These are phyloP conservation scores for Melanostigma gelatinosum DNA, from an alignment of 2,113 vertebrate genomes.

Conservation along the genomic window DNA sequence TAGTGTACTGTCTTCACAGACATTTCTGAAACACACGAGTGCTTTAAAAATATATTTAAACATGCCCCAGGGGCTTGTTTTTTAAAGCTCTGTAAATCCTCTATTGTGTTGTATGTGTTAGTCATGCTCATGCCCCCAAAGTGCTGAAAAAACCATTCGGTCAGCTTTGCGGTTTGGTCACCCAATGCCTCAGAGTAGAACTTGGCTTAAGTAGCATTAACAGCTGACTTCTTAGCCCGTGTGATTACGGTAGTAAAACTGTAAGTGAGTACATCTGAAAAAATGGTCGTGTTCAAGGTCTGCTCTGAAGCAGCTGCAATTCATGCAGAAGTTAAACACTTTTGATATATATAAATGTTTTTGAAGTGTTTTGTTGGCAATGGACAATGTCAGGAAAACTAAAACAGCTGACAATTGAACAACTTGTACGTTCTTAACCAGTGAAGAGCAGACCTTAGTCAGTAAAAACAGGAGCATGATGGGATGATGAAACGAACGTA, in stretches of 20 bases:
- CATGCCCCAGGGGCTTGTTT: slow-evolving; percentile 5
- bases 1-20: not conserved
- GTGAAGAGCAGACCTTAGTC: slow-evolving; percentile 8
- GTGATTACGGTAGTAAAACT: slow-evolving; percentile 21
- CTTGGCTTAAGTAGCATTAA: slow-evolving; percentile 49
- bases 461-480: slow-evolving; percentile 1
- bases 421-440: not conserved
- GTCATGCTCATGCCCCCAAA: slow-evolving; percentile 8
- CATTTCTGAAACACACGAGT: not conserved
- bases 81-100: slow-evolving; percentile 43
- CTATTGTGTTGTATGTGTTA: slow-evolving; percentile 24
- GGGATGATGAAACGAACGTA: slow-evolving; percentile 9
- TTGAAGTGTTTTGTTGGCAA: not conserved
- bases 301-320: slow-evolving; percentile 9
- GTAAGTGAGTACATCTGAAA: not conserved
- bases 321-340: not conserved
- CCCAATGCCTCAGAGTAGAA: slow-evolving; percentile 16
- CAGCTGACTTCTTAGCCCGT: slow-evolving; percentile 36
- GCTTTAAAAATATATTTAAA: slow-evolving; percentile 4
- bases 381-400: not conserved
- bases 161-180: slow-evolving; percentile 39
- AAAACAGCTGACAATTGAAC: not conserved
- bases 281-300: slow-evolving; percentile 2
- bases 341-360: not conserved
- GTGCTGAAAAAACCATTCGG: slow-evolving; percentile 20